These are phyloP conservation scores for Tragopan temminckii DNA, from an alignment of 2,797 vertebrate genomes.

Conservation along the genomic window DNA sequence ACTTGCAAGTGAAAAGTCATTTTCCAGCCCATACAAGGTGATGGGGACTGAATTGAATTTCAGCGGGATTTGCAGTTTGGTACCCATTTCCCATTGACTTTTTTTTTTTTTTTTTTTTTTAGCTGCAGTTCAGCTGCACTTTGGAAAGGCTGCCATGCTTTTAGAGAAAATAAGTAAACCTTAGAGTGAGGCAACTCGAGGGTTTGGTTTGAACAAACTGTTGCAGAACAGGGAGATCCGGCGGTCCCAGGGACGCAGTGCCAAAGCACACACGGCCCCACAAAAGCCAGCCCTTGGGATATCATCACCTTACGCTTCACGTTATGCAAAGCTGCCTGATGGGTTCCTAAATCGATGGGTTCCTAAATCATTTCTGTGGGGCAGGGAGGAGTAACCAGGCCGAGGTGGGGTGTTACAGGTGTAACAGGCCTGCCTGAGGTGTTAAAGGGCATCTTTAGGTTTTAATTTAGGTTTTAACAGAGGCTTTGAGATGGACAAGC, in stretches of 20 bases:
- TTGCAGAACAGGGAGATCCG: fast-evolving
- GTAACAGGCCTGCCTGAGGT: not conserved
- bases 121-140: not conserved
- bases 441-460: not conserved
- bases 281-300: not conserved
- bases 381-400: not conserved
- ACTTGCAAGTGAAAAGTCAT: not conserved
- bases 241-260: fast-evolving
- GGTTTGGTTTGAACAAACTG: not conserved
- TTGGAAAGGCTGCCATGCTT: not conserved
- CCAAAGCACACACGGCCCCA: not conserved
- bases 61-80: not conserved
- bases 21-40: not conserved
- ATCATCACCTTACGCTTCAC: not conserved
- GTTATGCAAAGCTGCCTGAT: not conserved
- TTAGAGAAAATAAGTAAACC: constrained; percentile 22
- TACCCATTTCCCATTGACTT: not conserved
- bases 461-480: not conserved
- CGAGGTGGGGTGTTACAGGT: too few species aligned
- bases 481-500: not conserved
- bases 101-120: not conserved
- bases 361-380: not conserved
- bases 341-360: not conserved
- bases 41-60: not conserved
- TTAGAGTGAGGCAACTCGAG: fast-evolving